These are phyloP conservation scores for Dorcus hopei DNA, from an alignment of 2,888 invertebrate genomes.

Conservation along the genomic window DNA sequence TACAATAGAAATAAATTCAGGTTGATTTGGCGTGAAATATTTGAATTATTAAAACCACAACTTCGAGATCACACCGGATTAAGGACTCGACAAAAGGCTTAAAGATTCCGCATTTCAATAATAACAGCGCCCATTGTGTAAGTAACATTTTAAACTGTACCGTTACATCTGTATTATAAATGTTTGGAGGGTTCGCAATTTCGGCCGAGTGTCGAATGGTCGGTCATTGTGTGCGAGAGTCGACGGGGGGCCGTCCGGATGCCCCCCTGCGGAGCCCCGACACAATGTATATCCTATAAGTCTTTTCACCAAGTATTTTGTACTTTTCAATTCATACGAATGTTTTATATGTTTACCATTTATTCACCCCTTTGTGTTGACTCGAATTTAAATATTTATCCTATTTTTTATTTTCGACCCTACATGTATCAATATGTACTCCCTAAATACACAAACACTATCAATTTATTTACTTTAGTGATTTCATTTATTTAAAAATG, in stretches of 20 bases:
- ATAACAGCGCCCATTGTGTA: constrained; percentile 6
- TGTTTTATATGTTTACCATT: constrained; percentile 7
- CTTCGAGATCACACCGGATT: too few species aligned
- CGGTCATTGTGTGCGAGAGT: constrained; percentile 35
- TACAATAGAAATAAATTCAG: too few species aligned
- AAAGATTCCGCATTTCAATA: too few species aligned
- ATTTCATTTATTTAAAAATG: too few species aligned
- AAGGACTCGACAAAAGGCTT: too few species aligned
- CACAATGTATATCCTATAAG: constrained; percentile 35
- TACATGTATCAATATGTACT: background rate
- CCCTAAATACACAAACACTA: background rate
- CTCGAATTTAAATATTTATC: background rate
- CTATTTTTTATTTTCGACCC: background rate
- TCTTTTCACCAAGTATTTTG: constrained; percentile 19
- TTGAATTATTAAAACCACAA: too few species aligned
- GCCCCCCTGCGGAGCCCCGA: constrained; percentile 36
- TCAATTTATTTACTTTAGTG: background rate
- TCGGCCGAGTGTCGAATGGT: constrained; percentile 34
- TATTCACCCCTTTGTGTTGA: background rate
- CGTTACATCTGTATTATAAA: constrained; percentile 41
- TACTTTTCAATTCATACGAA: constrained; percentile 19
- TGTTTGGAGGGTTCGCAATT: constrained; percentile 35
- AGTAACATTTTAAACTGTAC: constrained; percentile 29
- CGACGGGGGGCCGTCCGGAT: constrained; percentile 34
- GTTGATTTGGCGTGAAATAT: too few species aligned